A percentile compares a stretch with the other conserved stretches of the same genome.
These are phyloP conservation scores for Ochlodes sylvanus DNA, from an alignment of 2,888 invertebrate species.

Conservation along the genomic window DNA sequence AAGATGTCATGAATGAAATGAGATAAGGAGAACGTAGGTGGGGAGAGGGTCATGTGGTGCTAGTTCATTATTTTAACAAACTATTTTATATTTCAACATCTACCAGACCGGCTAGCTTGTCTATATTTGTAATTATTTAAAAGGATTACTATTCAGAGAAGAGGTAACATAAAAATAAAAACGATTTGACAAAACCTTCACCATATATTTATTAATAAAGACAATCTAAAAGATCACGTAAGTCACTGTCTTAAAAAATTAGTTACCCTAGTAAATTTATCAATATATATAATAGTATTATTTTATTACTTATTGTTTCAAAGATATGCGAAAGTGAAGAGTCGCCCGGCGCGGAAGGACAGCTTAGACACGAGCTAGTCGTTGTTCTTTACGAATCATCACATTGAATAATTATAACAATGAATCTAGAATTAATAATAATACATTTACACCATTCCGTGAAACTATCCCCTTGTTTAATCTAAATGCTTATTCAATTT, in stretches of 20 bases:
- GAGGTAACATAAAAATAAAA: conserved; percentile 63
- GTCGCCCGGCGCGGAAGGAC: conserved; percentile 65
- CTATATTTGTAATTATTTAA: too few species aligned
- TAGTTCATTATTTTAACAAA: too few species aligned
- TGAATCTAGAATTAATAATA: conserved; percentile 73
- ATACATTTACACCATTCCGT: conserved; percentile 74
- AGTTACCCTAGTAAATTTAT: conserved; percentile 85
- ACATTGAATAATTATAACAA: conserved; percentile 80
- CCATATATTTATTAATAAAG: conserved; percentile 86
- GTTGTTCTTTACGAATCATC: conserved; percentile 81
- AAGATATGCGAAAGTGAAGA: conserved; percentile 85
- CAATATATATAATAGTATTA: conserved; percentile 77
- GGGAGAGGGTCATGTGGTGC: too few species aligned
- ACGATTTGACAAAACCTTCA: conserved; percentile 82
- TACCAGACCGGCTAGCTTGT: too few species aligned
- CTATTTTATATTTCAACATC: too few species aligned
- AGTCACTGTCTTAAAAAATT: conserved; percentile 85
- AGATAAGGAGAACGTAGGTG: too few species aligned
- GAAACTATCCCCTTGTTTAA: conserved; percentile 73
- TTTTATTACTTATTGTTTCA: conserved; percentile 85
- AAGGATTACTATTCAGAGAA: neutral
- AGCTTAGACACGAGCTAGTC: conserved; percentile 69
- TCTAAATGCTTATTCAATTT: conserved; percentile 79
- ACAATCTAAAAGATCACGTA: conserved; percentile 86
- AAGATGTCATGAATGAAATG: too few species aligned